Evolutionary conservation across 2,888 invertebrate genomes (phyloP).

Genomic region (Petrophora chlorosata): DNA sequence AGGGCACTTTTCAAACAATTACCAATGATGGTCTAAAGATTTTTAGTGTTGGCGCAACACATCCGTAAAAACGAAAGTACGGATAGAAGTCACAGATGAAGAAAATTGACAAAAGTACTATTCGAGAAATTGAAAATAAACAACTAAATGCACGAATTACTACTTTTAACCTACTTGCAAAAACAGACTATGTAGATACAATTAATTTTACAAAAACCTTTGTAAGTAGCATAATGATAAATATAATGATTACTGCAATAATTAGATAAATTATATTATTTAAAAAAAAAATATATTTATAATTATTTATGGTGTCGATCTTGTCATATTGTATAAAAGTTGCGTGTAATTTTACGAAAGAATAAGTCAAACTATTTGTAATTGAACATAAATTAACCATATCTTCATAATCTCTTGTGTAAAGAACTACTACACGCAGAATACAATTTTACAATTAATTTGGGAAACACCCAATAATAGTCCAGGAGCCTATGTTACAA

Average conservation of each 20-base stretch:
- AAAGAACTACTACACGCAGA: constrained; percentile 17
- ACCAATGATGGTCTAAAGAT: not conserved
- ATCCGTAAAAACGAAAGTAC: constrained; percentile 8
- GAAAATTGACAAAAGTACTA: constrained; percentile 2
- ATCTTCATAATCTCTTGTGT: constrained; percentile 11
- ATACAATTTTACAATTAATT: constrained; percentile 26
- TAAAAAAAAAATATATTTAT: not conserved
- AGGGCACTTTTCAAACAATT: no score
- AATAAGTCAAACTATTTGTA: not conserved
- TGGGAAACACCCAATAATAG: constrained; percentile 37
- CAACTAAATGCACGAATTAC: constrained; percentile 32
- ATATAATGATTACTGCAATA: no score
- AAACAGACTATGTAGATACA: constrained; percentile 11
- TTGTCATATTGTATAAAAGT: no score
- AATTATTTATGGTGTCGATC: not conserved
- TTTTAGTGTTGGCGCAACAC: constrained; percentile 15
- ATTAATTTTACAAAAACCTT: not conserved
- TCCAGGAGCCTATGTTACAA: constrained; percentile 39
- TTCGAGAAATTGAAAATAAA: constrained; percentile 18
- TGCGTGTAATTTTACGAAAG: no score
- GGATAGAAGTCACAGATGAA: constrained; percentile 7
- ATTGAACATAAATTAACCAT: not conserved
- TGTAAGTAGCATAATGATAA: not conserved
- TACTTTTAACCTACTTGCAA: constrained; percentile 28
- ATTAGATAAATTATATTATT: not conserved